These are phyloP conservation scores for Holothuria scabra DNA, from an alignment of 53 echinoderm and acorn worm genomes.

Conservation along the genomic window DNA sequence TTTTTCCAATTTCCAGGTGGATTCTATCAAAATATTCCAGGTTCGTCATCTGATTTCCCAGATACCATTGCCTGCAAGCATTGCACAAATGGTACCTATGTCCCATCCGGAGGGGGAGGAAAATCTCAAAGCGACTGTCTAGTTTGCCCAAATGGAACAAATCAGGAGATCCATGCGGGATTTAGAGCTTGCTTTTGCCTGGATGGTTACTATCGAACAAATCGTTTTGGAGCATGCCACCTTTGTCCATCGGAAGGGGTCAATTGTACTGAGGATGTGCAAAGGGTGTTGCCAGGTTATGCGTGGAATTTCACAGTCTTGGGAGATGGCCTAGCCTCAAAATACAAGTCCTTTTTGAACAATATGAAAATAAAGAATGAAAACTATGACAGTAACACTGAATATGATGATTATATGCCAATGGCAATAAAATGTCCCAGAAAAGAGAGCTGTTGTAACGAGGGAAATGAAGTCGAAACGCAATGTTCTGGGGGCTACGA, in stretches of 20 bases:
- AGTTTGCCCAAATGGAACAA: conserved; percentile 24
- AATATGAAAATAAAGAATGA: background rate
- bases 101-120: background rate
- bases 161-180: conserved; percentile 16
- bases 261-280: background rate
- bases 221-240: conserved; percentile 13
- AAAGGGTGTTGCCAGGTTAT: background rate
- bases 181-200: conserved; percentile 19
- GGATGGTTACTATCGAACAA: conserved; percentile 18
- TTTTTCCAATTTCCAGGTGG: background rate
- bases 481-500: background rate
- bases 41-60: background rate
- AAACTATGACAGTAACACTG: background rate
- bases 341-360: background rate
- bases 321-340: background rate
- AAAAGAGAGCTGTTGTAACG: background rate
- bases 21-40: conserved; percentile 15
- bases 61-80: background rate
- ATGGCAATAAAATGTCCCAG: conserved; percentile 16
- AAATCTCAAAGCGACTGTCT: conserved; percentile 7
- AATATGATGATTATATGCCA: background rate
- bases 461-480: conserved; percentile 4
- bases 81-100: conserved; percentile 24
- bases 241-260: conserved; percentile 11
- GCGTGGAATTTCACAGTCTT: conserved; percentile 19